Conservation (phyloP, 2,888 invertebrate species). For the Ganaspis brasiliensis region DNA sequence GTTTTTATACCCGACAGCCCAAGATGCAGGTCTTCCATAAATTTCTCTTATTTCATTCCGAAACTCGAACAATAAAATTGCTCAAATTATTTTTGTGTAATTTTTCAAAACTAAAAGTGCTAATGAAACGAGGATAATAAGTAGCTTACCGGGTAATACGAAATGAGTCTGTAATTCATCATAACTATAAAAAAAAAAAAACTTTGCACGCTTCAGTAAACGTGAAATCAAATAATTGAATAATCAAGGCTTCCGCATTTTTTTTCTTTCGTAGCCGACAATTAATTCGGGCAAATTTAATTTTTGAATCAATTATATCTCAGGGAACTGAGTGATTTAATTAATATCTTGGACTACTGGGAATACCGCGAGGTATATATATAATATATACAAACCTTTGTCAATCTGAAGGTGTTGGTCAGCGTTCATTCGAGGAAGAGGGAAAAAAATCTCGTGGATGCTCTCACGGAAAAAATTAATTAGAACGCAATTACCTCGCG, state of each 20-base stretch:
- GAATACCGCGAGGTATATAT: constrained; percentile 6
- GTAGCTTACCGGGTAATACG: neutral
- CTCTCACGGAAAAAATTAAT: constrained; percentile 71
- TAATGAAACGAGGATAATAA: constrained; percentile 29
- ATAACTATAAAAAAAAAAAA: constrained; percentile 1
- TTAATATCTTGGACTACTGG: neutral
- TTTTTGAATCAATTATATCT: constrained; percentile 37
- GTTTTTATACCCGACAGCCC: constrained; percentile 20
- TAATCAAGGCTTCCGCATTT: constrained; percentile 20
- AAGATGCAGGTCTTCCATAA: constrained; percentile 24
- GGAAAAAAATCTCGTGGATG: constrained; percentile 12
- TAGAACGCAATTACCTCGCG: constrained; percentile 73
- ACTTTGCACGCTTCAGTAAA: constrained; percentile 10
- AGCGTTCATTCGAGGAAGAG: neutral
- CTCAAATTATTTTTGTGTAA: constrained; percentile 14
- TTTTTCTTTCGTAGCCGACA: neutral
- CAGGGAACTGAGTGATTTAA: constrained; percentile 13
- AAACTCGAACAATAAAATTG: neutral
- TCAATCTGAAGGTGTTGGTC: constrained; percentile 32
- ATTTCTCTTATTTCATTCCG: constrained; percentile 1
- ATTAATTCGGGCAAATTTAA: constrained; percentile 13
- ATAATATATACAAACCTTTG: constrained; percentile 9
- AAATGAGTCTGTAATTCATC: constrained; percentile 37
- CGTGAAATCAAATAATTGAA: constrained; percentile 34
- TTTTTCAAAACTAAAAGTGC: constrained; percentile 4